phyloP scores from a whole-genome alignment of 2,888 invertebrate species.

The Ctena decussata region DNA sequence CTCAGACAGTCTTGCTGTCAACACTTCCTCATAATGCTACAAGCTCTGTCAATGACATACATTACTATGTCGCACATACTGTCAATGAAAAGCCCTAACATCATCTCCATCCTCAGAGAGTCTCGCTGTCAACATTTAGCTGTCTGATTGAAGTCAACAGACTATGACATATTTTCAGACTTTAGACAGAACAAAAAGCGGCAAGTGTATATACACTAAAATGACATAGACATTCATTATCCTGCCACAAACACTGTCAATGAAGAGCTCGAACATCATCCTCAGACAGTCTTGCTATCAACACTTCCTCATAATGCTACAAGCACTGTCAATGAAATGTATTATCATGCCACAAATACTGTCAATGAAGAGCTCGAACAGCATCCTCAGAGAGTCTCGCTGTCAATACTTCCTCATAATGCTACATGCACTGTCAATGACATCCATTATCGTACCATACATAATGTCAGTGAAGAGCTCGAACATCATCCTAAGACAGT shows the following conservation, averaged over 20 bases:
- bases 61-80: too few species aligned
- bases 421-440: too few species aligned
- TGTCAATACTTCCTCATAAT: constrained; percentile 69
- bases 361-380: constrained; percentile 78
- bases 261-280: constrained; percentile 78
- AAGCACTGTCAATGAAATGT: too few species aligned
- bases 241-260: constrained; percentile 54
- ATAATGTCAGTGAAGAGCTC: constrained; percentile 70
- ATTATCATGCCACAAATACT: too few species aligned
- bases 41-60: too few species aligned
- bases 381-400: constrained; percentile 71
- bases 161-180: too few species aligned
- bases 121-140: constrained; percentile 67
- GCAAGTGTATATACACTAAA: too few species aligned
- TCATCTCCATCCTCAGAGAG: constrained; percentile 75
- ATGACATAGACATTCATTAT: too few species aligned
- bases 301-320: constrained; percentile 77
- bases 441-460: too few species aligned
- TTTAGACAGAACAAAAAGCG: too few species aligned
- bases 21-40: constrained; percentile 77
- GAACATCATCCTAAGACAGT: constrained; percentile 74
- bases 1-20: constrained; percentile 61
- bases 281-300: constrained; percentile 66
- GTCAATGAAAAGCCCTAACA: constrained; percentile 78
- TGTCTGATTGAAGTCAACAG: too few species aligned